A percentile compares a stretch with the other conserved stretches of the same genome.
Conservation (phyloP, 1,140 invertebrate species). For the Leptestheria dahalacensis region DNA sequence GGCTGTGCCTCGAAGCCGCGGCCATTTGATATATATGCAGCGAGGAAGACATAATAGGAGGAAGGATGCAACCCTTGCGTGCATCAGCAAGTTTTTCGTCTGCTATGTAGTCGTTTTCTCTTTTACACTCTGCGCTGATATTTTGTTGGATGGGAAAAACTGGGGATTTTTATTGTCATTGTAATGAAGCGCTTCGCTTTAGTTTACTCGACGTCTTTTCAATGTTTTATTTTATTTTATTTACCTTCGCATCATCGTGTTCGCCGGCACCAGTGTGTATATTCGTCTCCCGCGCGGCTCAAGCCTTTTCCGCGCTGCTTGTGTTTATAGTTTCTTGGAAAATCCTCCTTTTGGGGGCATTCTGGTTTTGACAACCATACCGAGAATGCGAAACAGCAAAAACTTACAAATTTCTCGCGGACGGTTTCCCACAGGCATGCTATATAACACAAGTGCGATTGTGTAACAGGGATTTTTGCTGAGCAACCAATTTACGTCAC, state of each 20-base stretch:
- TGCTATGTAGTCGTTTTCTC: too few relatives aligned
- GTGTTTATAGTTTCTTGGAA: neutral
- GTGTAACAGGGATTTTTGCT: neutral
- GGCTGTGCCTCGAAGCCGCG: too few relatives aligned
- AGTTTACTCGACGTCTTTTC: neutral
- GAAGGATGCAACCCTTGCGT: too few relatives aligned
- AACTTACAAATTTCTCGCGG: too few relatives aligned
- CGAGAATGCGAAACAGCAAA: neutral
- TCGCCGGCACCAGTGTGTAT: neutral
- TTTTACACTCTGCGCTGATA: too few relatives aligned
- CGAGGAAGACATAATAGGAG: too few relatives aligned
- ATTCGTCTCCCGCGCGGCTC: too few relatives aligned
- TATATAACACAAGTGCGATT: neutral
- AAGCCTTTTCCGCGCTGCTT: neutral
- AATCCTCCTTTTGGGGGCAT: neutral
- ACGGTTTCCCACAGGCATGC: neutral
- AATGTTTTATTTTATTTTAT: neutral
- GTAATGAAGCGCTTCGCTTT: neutral
- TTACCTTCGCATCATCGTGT: neutral
- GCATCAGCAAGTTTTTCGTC: too few relatives aligned
- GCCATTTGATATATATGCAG: too few relatives aligned
- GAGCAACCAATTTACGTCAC: neutral
- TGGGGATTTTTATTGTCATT: too few relatives aligned
- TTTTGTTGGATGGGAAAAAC: too few relatives aligned
- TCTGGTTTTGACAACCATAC: neutral